These are phyloP conservation scores for Dendrolimus pini DNA, from an alignment of 2,888 invertebrate species.

Conservation along the genomic window DNA sequence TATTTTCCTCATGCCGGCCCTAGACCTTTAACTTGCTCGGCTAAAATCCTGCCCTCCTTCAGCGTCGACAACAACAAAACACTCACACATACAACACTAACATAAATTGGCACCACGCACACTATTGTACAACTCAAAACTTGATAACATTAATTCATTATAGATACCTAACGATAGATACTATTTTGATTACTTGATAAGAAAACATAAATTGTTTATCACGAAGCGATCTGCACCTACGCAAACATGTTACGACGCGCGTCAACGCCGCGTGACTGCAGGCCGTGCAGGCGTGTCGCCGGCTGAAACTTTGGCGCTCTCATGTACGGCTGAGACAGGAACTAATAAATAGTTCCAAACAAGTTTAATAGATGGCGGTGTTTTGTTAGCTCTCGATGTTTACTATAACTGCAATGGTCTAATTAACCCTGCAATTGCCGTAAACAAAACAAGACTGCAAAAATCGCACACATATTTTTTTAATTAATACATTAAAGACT, in stretches of 20 bases:
- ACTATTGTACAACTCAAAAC: slow-evolving; percentile 25
- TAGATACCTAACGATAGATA: slow-evolving; percentile 32
- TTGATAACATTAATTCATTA: slow-evolving; percentile 26
- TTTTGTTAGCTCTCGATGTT: slow-evolving; percentile 5
- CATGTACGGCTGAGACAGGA: slow-evolving; percentile 24
- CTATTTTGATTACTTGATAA: slow-evolving; percentile 50
- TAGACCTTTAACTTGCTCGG: slow-evolving; percentile 59
- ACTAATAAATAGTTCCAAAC: slow-evolving; percentile 24
- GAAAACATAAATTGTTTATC: slow-evolving; percentile 65
- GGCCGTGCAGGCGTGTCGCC: slow-evolving; percentile 68
- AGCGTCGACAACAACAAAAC: slow-evolving; percentile 61
- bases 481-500: no score
- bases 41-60: slow-evolving; percentile 58
- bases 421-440: slow-evolving; percentile 1
- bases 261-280: slow-evolving; percentile 74
- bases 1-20: slow-evolving; percentile 70
- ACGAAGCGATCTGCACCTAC: slow-evolving; percentile 65
- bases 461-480: slow-evolving; percentile 4
- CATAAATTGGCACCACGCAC: slow-evolving; percentile 48
- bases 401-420: slow-evolving; percentile 1
- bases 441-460: slow-evolving; percentile 8
- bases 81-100: slow-evolving; percentile 55
- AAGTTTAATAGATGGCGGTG: slow-evolving; percentile 46
- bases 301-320: slow-evolving; percentile 64
- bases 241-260: slow-evolving; percentile 67